phyloP scores from a whole-genome alignment of 2,888 invertebrate genomes.

The Autographa pulchrina region DNA sequence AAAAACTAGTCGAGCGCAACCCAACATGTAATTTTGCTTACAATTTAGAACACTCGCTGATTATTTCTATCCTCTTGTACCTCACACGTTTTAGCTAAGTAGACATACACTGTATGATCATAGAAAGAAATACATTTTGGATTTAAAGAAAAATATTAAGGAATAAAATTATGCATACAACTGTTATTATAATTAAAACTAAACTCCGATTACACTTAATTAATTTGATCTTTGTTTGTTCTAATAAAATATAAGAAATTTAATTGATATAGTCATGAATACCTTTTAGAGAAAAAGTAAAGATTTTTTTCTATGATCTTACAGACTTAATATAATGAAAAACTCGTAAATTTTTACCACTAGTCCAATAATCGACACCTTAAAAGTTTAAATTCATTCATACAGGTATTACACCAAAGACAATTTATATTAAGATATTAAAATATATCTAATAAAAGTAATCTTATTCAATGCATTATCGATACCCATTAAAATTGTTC shows the following conservation, averaged over 20 bases:
- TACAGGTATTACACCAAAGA: conserved; percentile 11
- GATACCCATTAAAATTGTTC: conserved; percentile 3
- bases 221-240: no score
- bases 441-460: conserved; percentile 25
- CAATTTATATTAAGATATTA: conserved; percentile 22
- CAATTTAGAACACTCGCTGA: not conserved
- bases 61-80: not conserved
- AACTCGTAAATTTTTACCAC: conserved; percentile 20
- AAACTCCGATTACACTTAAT: no score
- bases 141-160: no score
- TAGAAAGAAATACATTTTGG: not conserved
- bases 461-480: conserved; percentile 9
- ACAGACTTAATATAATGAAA: conserved; percentile 10
- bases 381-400: conserved; percentile 20
- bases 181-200: no score
- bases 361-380: conserved; percentile 18
- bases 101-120: conserved; percentile 5
- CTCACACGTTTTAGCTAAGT: conserved; percentile 16
- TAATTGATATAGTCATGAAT: no score
- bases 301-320: not conserved
- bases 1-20: conserved; percentile 8
- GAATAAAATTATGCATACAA: no score
- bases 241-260: no score
- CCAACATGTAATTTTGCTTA: conserved; percentile 11
- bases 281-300: not conserved